Percentiles rank a stretch among this genome's conserved stretches.
These are phyloP conservation scores for Lottia scabra DNA, from an alignment of 2,888 invertebrate genomes.

Conservation along the genomic window DNA sequence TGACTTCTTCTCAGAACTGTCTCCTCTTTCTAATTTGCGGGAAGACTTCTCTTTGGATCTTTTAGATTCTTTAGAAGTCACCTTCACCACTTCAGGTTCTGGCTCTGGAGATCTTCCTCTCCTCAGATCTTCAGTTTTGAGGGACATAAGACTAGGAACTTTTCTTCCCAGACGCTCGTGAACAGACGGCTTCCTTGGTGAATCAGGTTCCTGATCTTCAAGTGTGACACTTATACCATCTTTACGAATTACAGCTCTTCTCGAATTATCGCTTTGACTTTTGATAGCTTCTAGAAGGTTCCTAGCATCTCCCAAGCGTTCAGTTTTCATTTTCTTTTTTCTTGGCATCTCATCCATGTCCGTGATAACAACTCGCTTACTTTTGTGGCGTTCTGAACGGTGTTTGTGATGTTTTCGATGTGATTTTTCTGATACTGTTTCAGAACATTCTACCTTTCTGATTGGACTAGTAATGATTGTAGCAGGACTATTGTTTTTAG, in stretches of 20 bases:
- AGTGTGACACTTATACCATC: slow-evolving; percentile 10
- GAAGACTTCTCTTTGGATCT: not conserved
- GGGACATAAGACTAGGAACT: slow-evolving; percentile 11
- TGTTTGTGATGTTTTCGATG: not conserved
- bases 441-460: not conserved
- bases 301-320: not conserved
- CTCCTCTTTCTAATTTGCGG: not conserved
- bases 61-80: not conserved
- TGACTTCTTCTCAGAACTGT: slow-evolving; percentile 14
- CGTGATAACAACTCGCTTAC: not conserved
- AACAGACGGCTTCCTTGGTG: slow-evolving; percentile 32
- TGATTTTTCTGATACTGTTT: slow-evolving; percentile 4
- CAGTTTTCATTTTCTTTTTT: not conserved
- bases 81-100: not conserved
- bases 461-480: not conserved
- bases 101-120: not conserved
- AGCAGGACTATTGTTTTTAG: not conserved
- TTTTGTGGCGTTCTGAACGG: not conserved
- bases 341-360: not conserved
- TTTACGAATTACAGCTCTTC: slow-evolving; percentile 9
- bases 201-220: slow-evolving; percentile 9
- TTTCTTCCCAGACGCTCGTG: slow-evolving; percentile 43
- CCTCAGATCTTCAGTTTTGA: not conserved
- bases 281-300: not conserved
- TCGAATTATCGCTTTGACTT: not conserved